Percentiles rank a stretch among this genome's conserved stretches.
Conservation (phyloP, 2,113 vertebrate genomes). For the Poecile atricapillus region DNA sequence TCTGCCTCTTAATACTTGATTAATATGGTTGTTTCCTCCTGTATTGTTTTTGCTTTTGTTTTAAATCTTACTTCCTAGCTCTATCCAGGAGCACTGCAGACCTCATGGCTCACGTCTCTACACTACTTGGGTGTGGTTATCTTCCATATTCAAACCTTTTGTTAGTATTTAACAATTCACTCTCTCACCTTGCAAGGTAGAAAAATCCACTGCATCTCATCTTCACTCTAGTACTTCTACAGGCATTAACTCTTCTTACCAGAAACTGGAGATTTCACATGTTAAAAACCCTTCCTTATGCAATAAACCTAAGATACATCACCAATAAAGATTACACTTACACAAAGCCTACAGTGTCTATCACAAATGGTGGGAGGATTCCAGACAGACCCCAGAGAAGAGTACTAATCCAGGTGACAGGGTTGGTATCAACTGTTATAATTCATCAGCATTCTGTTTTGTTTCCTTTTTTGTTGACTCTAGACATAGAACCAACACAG, state of each 20-base stretch:
- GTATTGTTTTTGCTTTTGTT: neutral
- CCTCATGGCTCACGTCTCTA: neutral
- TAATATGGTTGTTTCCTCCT: neutral
- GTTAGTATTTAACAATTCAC: neutral
- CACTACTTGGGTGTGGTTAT: neutral
- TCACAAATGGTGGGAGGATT: neutral
- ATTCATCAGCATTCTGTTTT: neutral
- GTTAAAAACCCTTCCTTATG: neutral
- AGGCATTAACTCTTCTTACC: neutral
- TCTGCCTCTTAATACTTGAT: neutral
- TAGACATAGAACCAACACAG: neutral
- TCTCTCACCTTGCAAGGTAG: neutral
- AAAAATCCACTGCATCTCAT: neutral
- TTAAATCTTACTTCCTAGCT: neutral
- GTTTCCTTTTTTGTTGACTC: neutral
- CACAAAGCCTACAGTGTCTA: neutral
- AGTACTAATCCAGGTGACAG: neutral
- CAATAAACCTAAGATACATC: neutral
- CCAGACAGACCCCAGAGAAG: neutral
- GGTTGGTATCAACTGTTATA: neutral
- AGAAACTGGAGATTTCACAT: neutral
- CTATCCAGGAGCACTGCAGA: neutral
- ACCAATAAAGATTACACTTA: neutral
- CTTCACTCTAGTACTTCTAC: neutral
- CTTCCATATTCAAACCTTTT: neutral